Conservation (phyloP, 2,888 invertebrate genomes). For the Caenorhabditis sp. region DNA sequence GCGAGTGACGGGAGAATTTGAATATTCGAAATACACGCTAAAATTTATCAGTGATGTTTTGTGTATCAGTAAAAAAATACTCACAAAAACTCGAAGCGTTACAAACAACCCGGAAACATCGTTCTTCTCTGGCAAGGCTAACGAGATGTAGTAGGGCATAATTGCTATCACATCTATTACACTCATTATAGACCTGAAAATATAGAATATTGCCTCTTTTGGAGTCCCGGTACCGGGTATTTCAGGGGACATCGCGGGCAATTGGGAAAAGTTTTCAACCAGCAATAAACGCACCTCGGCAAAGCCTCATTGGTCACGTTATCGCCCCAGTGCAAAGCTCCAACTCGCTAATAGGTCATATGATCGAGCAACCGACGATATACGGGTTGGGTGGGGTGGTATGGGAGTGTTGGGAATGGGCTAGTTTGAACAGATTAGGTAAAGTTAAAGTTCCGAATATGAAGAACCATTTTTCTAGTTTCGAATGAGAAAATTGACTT, state of each 20-base stretch:
- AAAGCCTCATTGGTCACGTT: constrained; percentile 69
- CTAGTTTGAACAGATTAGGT: no score
- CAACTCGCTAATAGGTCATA: constrained; percentile 3
- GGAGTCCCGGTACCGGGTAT: constrained; percentile 8
- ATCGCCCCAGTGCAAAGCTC: constrained; percentile 68
- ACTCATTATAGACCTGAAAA: constrained; percentile 90
- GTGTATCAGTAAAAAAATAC: constrained; percentile 11
- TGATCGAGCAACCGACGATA: no score
- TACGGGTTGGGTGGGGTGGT: no score
- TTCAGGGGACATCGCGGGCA: constrained; percentile 63
- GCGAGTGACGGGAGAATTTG: constrained; percentile 99
- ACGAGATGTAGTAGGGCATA: constrained; percentile 96
- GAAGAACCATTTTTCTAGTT: no score
- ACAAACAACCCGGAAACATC: constrained; percentile 94
- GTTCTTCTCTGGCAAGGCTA: constrained; percentile 79
- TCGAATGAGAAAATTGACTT: no score
- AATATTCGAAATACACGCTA: constrained; percentile 96
- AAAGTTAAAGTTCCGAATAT: no score
- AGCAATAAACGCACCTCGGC: constrained; percentile 70
- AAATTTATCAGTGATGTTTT: constrained; percentile 24
- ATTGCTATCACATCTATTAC: constrained; percentile 99
- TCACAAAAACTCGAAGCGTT: constrained; percentile 89
- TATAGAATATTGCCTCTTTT: background rate
- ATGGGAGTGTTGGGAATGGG: no score
- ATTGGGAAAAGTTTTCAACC: constrained; percentile 70